These are phyloP conservation scores for Murina feae DNA, from an alignment of 2,113 vertebrate genomes.

Conservation along the genomic window DNA sequence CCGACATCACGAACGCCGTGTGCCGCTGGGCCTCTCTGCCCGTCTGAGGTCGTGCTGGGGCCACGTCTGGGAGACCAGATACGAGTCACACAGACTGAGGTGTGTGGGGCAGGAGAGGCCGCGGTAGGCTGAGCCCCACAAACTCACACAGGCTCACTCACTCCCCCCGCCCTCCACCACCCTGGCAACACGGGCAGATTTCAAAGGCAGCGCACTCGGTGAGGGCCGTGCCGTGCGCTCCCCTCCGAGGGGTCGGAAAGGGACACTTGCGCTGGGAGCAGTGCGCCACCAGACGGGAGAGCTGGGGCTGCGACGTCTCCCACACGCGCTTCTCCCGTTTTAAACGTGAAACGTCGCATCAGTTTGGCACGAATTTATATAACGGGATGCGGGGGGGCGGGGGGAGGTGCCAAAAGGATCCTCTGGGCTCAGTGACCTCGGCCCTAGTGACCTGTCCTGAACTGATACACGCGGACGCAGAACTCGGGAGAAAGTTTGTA, in stretches of 20 bases:
- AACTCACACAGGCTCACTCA: not conserved
- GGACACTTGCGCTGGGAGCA: slow-evolving; percentile 80
- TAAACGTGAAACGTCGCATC: slow-evolving; percentile 80
- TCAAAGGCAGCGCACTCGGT: slow-evolving; percentile 72
- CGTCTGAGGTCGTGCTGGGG: not conserved
- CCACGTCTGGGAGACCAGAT: not conserved
- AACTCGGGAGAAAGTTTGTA: slow-evolving; percentile 89
- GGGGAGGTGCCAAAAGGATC: no score
- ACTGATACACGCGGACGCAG: slow-evolving; percentile 76
- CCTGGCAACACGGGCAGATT: slow-evolving; percentile 36
- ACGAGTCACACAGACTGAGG: fast-evolving
- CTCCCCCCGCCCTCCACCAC: not conserved
- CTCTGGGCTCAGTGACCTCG: no score
- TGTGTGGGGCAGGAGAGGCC: no score
- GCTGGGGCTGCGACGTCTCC: slow-evolving; percentile 81
- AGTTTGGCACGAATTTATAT: slow-evolving; percentile 85
- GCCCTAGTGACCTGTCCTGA: no score
- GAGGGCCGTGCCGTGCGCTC: slow-evolving; percentile 74
- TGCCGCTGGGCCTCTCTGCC: not conserved
- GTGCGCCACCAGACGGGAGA: slow-evolving; percentile 81
- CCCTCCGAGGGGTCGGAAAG: slow-evolving; percentile 71
- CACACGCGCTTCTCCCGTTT: slow-evolving; percentile 84
- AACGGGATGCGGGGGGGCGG: slow-evolving; percentile 74
- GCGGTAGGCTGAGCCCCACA: not conserved
- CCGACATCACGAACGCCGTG: fast-evolving